A percentile compares a stretch with the other conserved stretches of the same genome.
Conservation (phyloP, 2,888 invertebrate genomes). For the Lepidochitona cinerea region DNA sequence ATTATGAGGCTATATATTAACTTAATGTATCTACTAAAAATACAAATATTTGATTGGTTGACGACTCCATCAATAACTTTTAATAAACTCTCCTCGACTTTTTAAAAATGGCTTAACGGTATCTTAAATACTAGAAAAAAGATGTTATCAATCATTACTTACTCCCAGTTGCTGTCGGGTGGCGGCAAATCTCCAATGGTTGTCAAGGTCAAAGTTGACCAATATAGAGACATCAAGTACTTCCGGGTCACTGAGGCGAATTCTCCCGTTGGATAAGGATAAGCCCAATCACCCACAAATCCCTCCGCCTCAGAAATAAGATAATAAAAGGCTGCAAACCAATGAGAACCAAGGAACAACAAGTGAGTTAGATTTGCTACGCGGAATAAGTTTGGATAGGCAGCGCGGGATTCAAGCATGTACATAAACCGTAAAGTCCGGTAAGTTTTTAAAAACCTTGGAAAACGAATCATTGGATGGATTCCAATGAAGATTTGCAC, state of each 20-base stretch:
- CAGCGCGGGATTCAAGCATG: slow-evolving; percentile 95
- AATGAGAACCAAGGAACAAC: slow-evolving; percentile 92
- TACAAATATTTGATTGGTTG: too few relatives aligned
- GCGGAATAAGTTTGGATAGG: slow-evolving; percentile 96
- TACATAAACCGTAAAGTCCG: slow-evolving; percentile 89
- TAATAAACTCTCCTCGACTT: too few relatives aligned
- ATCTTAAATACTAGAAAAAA: too few relatives aligned
- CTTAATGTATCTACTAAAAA: too few relatives aligned
- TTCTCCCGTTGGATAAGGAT: slow-evolving; percentile 75
- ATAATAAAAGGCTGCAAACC: slow-evolving; percentile 99
- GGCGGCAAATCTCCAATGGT: slow-evolving; percentile 97
- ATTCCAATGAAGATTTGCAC: slow-evolving; percentile 83
- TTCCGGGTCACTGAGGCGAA: slow-evolving; percentile 92
- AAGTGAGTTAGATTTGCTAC: slow-evolving; percentile 96
- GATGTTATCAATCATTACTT: slow-evolving; percentile 75
- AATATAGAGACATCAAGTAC: slow-evolving; percentile 94
- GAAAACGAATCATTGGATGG: slow-evolving; percentile 82
- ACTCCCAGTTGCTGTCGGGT: slow-evolving; percentile 97
- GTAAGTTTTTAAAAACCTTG: slow-evolving; percentile 78
- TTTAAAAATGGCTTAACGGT: too few relatives aligned
- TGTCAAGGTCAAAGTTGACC: slow-evolving; percentile 95
- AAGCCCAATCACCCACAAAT: slow-evolving; percentile 74
- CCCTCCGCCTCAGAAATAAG: slow-evolving; percentile 82
- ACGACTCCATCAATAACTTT: too few relatives aligned
- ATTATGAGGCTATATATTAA: too few relatives aligned